Evolutionary conservation across 1,140 invertebrate genomes (phyloP).

Genomic region (Calycopis cecrops): DNA sequence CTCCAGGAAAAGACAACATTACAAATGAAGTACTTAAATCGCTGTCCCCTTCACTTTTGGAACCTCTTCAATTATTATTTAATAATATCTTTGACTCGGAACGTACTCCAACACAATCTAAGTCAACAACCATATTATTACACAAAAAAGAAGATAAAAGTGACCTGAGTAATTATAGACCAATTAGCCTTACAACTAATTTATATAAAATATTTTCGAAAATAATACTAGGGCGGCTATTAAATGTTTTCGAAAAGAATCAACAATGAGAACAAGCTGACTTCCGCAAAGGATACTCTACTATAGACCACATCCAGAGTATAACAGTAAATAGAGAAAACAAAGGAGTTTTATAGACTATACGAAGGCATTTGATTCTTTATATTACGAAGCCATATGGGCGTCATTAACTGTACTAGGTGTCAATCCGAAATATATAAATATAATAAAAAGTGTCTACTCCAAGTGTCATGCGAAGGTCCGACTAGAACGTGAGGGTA

Average conservation of each 20-base stretch:
- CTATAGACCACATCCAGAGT: not conserved
- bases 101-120: slow-evolving; percentile 23
- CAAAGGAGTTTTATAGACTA: no score
- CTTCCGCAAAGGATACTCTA: slow-evolving; percentile 24
- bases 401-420: no score
- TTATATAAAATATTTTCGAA: slow-evolving; percentile 28
- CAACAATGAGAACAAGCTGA: slow-evolving; percentile 27
- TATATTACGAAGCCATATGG: no score
- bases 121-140: slow-evolving; percentile 24
- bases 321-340: no score
- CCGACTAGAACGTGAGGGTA: no score
- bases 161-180: slow-evolving; percentile 23
- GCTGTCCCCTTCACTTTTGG: slow-evolving; percentile 4
- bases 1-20: slow-evolving; percentile 25
- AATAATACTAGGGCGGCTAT: slow-evolving; percentile 26
- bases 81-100: slow-evolving; percentile 23
- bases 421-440: no score
- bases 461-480: no score
- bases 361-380: no score
- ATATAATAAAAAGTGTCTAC: no score
- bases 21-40: slow-evolving; percentile 25
- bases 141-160: slow-evolving; percentile 23
- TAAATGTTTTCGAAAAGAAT: slow-evolving; percentile 21
- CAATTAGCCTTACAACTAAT: slow-evolving; percentile 28
- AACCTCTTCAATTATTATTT: slow-evolving; percentile 19